Base-by-base conservation (phyloP, 2,113 vertebrate genomes). In the Coptodon rendalli region DNA sequence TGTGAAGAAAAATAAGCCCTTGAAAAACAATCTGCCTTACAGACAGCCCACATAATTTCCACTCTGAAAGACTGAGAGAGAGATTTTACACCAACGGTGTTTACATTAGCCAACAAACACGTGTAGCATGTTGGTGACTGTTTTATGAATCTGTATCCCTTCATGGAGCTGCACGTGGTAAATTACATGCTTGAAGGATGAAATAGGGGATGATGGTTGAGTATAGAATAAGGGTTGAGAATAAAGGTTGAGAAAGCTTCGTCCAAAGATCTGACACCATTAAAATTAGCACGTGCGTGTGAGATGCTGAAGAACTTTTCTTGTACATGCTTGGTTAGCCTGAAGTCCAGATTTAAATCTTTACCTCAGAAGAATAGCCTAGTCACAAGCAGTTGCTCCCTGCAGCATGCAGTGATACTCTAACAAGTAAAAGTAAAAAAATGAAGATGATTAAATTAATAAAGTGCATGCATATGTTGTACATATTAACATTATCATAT, bases 1-100 rank as follows among this genome's bases (percentile, higher is more conserved):
- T 13, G 53, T 85, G 2, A 34, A 5, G 1, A 31, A 34, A 36
- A 31, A 82, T 68, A 34, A n/a, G 5, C 9, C n/a, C 71, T 71
- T 29, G 79, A 31, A 81, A 50, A 78, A 86, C 63, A 66, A 61
- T 85, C 78, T 63, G 22, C 82, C 59, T 66, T 22, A 31, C 57
- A 43, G 36, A 50, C 83, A 81, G 11, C 22, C 36, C 3, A 14
- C 16, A 50, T 89, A 24, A 90, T 90, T 89, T 91, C 89, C 84
- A 66, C 84, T 73, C 76, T 93, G 59, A 93, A 91, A 93, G 19
- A 92, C 87, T 91, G 68, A 95, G 86, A 12, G 40, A 50, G 90
- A 87, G 40, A 92, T 91, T 89, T 91, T 80, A 93, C 93, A 93
- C 91, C 89, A 53, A 90, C 73, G 54, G 76, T 89, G 91, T 92